Evolutionary conservation across 1,140 invertebrate species (phyloP), one percentile per base, ranked within the genome.

Genomic region (Cydia pomonella): DNA sequence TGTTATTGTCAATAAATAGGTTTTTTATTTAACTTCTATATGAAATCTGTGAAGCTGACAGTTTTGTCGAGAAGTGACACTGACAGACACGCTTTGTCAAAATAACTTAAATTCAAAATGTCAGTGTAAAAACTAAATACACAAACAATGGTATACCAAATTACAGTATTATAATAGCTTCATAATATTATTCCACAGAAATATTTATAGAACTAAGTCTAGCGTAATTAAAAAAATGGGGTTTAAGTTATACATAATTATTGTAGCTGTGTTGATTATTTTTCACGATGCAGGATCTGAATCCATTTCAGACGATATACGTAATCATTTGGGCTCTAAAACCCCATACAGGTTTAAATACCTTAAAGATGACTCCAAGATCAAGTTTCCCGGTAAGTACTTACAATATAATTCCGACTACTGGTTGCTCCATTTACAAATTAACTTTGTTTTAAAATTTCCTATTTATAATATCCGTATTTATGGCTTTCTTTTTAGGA

Each of bases 331-430:
- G 76, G 85, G 87, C 27, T 87, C 87, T 41, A 84, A 89, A 44
- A 92, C 90, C 5, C 90, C 90, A 12, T 92, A 92, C 73, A 87
- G 90, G 73, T 88, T 87, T 80, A 88, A 78, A 78, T 82, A 44
- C 38, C 88, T 88, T 74, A 90, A 87, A 82, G 81, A 91, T 81
- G 84, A 86, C 77, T 82, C 84, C 0, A 85, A 76, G 64, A 87
- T 90, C 74, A 84, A 82, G 76, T 91, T 80, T 83, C 82, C 82
- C 64, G 76, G 90, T 92, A 84, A 82, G 82, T 85, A 47, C 16
- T 1, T 44, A 50, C 16, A 23, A n/a, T 23, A 59, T 23, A 23
- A 59, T n/a, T 47, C 13, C 2, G 44, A 38, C 9, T 10, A 13
- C 44, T 4, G 13, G 16, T 13, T 47, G 3, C 13, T 47, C 4